Conservation (phyloP, 2,113 vertebrate species). For the Peromyscus polionotus region DNA sequence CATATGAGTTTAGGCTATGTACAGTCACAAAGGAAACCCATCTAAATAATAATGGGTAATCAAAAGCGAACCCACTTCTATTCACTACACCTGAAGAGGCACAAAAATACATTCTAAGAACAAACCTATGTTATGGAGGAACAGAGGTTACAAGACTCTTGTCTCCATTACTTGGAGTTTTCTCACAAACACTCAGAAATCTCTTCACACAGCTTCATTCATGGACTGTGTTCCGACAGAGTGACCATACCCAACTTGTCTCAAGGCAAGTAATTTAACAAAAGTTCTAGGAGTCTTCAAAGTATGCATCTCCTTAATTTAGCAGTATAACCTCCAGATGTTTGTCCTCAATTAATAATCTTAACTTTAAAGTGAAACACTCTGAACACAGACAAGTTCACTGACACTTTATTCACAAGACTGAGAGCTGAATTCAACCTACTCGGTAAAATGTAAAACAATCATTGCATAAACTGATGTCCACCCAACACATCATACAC, state of each 20-base stretch:
- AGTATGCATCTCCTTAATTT: not conserved
- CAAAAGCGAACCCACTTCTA: no score
- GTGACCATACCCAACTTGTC: not conserved
- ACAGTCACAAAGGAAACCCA: not conserved
- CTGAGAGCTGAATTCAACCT: not conserved
- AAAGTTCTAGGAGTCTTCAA: not conserved
- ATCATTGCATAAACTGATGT: not conserved
- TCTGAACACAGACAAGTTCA: not conserved
- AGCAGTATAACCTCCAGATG: not conserved
- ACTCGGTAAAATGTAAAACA: slow-evolving; percentile 2
- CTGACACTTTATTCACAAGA: not conserved
- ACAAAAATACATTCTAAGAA: not conserved
- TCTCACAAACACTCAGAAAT: not conserved
- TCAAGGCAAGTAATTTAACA: not conserved
- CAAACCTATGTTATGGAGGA: not conserved
- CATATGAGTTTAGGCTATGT: not conserved
- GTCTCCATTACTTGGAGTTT: not conserved
- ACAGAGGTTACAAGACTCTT: not conserved
- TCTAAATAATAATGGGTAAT: not conserved
- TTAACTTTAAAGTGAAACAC: slow-evolving; percentile 35
- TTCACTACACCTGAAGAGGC: no score
- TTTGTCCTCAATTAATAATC: slow-evolving; percentile 1
- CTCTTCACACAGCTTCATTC: not conserved
- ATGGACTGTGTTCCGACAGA: not conserved
- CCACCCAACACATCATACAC: not conserved